phyloP scores from a whole-genome alignment of 2,797 vertebrate genomes.

The Sebastes trivittatus region DNA sequence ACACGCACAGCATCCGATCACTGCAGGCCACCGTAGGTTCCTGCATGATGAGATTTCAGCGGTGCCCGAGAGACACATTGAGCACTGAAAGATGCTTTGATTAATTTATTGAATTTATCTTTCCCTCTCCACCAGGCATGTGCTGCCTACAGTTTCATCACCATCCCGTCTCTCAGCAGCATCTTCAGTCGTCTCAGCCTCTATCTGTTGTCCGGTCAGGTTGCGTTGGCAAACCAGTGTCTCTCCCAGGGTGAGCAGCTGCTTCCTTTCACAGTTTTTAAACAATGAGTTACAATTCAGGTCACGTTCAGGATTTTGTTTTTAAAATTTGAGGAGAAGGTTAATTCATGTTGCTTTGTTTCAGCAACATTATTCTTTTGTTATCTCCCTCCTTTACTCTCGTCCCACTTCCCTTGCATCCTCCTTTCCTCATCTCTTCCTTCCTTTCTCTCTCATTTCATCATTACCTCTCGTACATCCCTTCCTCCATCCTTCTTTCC shows the following conservation, averaged over 20 bases:
- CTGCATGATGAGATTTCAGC: neutral
- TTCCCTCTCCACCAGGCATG: conserved; percentile 86
- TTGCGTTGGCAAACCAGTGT: conserved; percentile 97
- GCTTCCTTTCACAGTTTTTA: neutral
- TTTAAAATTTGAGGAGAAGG: neutral
- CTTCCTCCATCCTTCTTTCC: neutral
- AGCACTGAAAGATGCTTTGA: too few relatives aligned
- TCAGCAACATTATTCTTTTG: neutral
- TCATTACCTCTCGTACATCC: neutral
- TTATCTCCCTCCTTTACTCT: neutral
- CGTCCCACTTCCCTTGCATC: neutral
- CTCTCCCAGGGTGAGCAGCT: conserved; percentile 94
- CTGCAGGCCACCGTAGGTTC: neutral
- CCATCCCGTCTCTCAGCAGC: conserved; percentile 92
- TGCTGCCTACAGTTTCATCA: conserved; percentile 98
- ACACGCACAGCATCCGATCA: neutral
- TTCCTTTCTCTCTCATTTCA: neutral
- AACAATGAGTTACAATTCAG: too few relatives aligned
- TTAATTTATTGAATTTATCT: neutral
- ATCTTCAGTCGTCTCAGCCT: conserved; percentile 94
- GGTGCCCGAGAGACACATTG: neutral
- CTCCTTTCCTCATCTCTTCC: neutral
- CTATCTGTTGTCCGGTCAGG: conserved; percentile 94
- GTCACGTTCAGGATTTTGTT: neutral
- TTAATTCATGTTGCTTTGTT: neutral